Conservation (phyloP, 2,113 vertebrate species). For the Craseonycteris thonglongyai region DNA sequence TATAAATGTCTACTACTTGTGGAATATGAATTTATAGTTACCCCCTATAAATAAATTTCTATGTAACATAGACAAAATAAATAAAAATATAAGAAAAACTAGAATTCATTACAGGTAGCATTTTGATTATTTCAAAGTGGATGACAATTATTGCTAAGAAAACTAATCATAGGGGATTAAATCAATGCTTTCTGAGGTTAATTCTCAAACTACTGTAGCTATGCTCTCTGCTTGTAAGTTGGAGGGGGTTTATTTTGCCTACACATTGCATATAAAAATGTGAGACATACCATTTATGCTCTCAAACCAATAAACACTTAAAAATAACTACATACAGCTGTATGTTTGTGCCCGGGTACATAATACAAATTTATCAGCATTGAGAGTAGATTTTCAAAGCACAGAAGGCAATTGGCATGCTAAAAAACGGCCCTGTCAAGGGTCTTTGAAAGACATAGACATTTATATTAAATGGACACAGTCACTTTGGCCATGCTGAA, state of each 20-base stretch:
- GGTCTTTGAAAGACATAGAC: conserved; percentile 77
- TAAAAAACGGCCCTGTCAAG: conserved; percentile 79
- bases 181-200: background rate
- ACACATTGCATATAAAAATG: background rate
- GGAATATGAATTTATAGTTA: background rate
- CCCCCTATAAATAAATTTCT: background rate
- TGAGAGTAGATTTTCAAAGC: background rate
- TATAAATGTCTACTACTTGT: background rate
- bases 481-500: conserved; percentile 56
- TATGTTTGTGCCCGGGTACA: background rate
- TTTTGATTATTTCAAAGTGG: background rate
- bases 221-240: background rate
- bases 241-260: background rate
- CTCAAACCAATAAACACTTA: background rate
- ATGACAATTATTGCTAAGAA: background rate
- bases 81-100: background rate
- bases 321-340: background rate
- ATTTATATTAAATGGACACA: conserved; percentile 75
- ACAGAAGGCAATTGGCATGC: conserved; percentile 75
- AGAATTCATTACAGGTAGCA: background rate
- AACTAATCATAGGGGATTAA: background rate
- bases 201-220: background rate
- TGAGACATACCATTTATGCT: background rate
- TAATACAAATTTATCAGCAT: background rate
- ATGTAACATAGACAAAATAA: background rate